phyloP scores from a whole-genome alignment of 2,888 invertebrate species.

The Sepioteuthis lessoniana region DNA sequence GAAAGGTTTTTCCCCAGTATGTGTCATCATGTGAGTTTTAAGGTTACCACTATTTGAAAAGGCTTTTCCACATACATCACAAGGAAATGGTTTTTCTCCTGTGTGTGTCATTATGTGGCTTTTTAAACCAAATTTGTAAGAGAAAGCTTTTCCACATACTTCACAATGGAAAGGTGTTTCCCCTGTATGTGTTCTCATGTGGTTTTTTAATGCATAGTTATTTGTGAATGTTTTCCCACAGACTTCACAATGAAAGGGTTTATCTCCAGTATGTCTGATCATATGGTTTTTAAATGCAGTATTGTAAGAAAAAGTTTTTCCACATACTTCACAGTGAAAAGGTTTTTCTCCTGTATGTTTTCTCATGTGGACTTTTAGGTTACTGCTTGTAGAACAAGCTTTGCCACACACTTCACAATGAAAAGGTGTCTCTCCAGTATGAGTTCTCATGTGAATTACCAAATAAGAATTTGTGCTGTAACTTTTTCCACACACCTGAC shows the following conservation, averaged over 20 bases:
- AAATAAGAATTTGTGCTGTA: no score
- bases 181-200: constrained; percentile 26
- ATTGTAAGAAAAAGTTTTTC: background rate
- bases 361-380: background rate
- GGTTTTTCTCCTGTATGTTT: constrained; percentile 7
- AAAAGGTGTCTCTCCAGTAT: background rate
- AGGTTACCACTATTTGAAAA: background rate
- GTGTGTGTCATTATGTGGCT: background rate
- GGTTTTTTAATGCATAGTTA: background rate
- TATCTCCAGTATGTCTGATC: background rate
- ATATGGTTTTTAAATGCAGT: background rate
- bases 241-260: constrained; percentile 11
- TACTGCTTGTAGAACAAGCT: background rate
- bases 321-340: background rate
- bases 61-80: background rate
- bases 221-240: background rate
- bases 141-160: constrained; percentile 37
- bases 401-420: constrained; percentile 34
- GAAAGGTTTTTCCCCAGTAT: background rate
- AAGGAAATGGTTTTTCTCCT: background rate
- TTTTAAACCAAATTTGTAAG: background rate
- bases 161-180: constrained; percentile 37
- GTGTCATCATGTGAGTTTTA: background rate
- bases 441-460: background rate
- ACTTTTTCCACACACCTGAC: no score